Conservation (phyloP, 2,797 vertebrate genomes). For the Macrochelys suwanniensis region DNA sequence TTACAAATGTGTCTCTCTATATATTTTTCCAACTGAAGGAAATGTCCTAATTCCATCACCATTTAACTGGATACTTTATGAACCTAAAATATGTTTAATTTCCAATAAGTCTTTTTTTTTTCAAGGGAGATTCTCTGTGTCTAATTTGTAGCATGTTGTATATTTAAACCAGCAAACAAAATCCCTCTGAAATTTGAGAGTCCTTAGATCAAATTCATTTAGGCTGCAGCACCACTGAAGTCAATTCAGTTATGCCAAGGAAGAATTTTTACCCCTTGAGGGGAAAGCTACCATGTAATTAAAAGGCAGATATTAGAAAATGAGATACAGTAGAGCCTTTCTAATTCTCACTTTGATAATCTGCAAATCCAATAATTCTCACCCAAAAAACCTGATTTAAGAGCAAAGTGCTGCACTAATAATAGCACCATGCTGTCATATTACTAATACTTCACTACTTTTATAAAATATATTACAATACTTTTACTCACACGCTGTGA, state of each 20-base stretch:
- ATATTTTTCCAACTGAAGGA: accelerated
- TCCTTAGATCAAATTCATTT: not conserved
- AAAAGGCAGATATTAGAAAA: constrained; percentile 7
- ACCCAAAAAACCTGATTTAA: not conserved
- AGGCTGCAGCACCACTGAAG: not conserved
- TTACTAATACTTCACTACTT: not conserved
- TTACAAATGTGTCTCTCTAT: accelerated
- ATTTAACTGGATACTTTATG: not conserved
- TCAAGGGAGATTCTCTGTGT: not conserved
- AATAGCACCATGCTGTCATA: not conserved
- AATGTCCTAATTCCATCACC: not conserved
- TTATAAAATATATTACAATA: not conserved
- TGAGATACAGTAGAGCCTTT: not conserved
- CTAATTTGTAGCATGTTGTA: not conserved
- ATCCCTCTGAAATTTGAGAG: not conserved
- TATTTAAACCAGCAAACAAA: not conserved
- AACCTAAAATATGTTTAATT: not conserved
- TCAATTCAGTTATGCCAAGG: not conserved
- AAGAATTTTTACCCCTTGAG: not conserved
- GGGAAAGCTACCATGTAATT: not conserved
- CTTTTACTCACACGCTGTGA: not conserved
- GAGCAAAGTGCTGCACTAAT: not conserved
- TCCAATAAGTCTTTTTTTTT: not conserved
- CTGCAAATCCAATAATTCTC: not conserved
- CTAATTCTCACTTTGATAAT: not conserved